phyloP scores from a whole-genome alignment of 1,140 invertebrate genomes.

The Diplogasteroides magnus region DNA sequence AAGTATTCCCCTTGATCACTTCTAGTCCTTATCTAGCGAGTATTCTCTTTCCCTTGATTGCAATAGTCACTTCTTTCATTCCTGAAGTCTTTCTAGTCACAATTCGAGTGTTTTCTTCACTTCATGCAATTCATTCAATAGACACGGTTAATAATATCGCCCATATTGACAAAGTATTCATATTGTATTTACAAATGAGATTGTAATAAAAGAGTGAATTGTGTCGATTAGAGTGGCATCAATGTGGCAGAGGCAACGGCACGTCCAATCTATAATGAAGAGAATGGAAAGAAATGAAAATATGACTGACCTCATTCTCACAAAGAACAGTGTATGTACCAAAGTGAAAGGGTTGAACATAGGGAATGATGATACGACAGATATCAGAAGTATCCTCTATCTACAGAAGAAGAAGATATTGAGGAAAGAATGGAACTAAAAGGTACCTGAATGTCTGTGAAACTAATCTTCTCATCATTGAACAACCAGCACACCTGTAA shows the following conservation, averaged over 20 bases:
- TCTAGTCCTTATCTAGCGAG: neutral
- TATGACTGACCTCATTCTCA: constrained; percentile 47
- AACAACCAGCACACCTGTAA: constrained; percentile 54
- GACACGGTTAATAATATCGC: neutral
- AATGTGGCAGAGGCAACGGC: neutral
- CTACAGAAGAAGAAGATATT: neutral
- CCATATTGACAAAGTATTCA: neutral
- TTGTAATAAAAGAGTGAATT: neutral
- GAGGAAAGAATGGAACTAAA: too few relatives aligned
- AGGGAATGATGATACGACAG: constrained; percentile 46
- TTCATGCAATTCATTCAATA: constrained; percentile 3
- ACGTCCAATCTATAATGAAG: constrained; percentile 10
- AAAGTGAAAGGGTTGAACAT: constrained; percentile 42
- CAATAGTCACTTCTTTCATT: neutral
- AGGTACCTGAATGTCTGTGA: constrained; percentile 43
- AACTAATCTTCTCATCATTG: constrained; percentile 52
- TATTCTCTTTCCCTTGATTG: neutral
- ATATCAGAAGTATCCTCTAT: constrained; percentile 52
- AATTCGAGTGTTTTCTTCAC: neutral
- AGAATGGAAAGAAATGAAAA: constrained; percentile 10
- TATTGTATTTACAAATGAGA: neutral
- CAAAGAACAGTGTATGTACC: constrained; percentile 50
- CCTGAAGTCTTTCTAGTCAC: neutral
- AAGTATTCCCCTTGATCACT: neutral
- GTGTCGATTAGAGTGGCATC: neutral